A percentile compares a stretch with the other conserved stretches of the same genome.
These are phyloP conservation scores for Thomomys bottae DNA, from an alignment of 2,113 vertebrate genomes.

Conservation along the genomic window DNA sequence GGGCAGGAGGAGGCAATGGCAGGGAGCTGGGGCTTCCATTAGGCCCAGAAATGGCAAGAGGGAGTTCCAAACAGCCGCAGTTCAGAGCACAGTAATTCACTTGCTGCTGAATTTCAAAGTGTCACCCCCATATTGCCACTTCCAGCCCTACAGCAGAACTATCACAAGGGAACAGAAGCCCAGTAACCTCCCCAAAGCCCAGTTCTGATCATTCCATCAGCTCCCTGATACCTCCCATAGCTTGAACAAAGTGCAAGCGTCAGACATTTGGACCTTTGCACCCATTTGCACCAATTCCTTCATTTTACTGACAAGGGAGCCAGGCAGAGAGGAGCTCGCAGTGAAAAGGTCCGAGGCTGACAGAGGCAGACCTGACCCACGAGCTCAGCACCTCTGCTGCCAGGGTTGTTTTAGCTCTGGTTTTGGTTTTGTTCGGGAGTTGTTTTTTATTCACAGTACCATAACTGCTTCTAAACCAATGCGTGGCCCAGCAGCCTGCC, in stretches of 20 bases:
- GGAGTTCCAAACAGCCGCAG: not conserved
- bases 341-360: not conserved
- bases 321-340: not conserved
- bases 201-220: not conserved
- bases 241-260: not conserved
- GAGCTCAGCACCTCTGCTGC: fast-evolving
- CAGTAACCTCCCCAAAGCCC: not conserved
- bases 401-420: too few species aligned
- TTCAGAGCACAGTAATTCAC: slow-evolving; percentile 37
- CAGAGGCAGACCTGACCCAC: not conserved
- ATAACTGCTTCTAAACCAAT: not conserved
- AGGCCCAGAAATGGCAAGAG: not conserved
- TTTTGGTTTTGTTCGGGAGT: too few species aligned
- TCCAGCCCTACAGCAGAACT: not conserved
- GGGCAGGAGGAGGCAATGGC: not conserved
- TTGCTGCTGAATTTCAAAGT: slow-evolving; percentile 23
- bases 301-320: not conserved
- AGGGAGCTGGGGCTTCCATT: not conserved
- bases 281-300: not conserved
- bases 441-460: not conserved
- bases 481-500: not conserved
- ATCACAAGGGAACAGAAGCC: slow-evolving; percentile 31
- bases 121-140: not conserved
- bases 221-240: not conserved
- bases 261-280: not conserved